Conservation (phyloP, 2,113 vertebrate genomes). For the Pungitius pungitius region DNA sequence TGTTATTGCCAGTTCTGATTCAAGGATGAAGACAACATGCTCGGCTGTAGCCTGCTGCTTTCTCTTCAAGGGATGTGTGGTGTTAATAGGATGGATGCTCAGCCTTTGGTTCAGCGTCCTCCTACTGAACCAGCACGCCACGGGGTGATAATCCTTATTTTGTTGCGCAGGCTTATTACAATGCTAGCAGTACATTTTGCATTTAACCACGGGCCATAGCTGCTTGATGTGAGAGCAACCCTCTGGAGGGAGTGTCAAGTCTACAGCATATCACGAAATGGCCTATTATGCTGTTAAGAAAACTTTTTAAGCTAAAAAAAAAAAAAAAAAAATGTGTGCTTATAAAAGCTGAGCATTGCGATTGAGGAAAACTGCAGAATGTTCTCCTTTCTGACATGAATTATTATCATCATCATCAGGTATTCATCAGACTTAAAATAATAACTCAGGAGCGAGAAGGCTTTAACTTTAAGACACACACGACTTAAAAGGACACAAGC, state of each 20-base stretch:
- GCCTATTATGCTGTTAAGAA: conserved; percentile 60
- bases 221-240: conserved; percentile 72
- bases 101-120: conserved; percentile 75
- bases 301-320: conserved; percentile 48
- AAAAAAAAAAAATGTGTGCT: conserved; percentile 42
- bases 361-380: conserved; percentile 31
- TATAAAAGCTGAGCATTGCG: conserved; percentile 38
- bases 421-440: conserved; percentile 25
- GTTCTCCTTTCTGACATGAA: conserved; percentile 29
- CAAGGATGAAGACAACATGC: conserved; percentile 80
- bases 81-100: conserved; percentile 79
- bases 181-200: conserved; percentile 77
- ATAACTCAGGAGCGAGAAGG: conserved; percentile 7
- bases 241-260: conserved; percentile 67
- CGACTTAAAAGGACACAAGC: neutral
- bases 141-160: conserved; percentile 82
- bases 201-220: conserved; percentile 72
- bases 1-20: conserved; percentile 80
- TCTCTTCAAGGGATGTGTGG: conserved; percentile 78
- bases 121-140: conserved; percentile 73
- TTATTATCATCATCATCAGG: conserved; percentile 14
- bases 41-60: conserved; percentile 69
- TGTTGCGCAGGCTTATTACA: conserved; percentile 83
- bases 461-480: conserved; percentile 7
- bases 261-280: conserved; percentile 57